phyloP scores from a whole-genome alignment of 2,797 vertebrate species.

The Urophycis tenuis region DNA sequence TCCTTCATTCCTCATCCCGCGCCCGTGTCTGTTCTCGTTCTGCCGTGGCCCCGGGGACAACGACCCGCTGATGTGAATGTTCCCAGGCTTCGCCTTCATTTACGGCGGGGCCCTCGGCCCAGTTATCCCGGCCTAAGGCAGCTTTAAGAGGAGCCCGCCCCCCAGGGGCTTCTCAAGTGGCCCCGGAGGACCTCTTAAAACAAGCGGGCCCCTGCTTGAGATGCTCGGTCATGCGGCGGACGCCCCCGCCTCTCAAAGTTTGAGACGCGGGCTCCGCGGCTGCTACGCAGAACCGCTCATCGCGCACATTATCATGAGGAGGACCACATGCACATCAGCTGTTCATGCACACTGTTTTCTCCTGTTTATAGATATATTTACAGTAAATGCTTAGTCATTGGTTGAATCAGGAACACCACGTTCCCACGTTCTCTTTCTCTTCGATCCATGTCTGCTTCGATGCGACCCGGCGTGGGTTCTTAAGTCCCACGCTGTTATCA shows the following conservation, averaged over 20 bases:
- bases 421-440: background rate
- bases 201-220: background rate
- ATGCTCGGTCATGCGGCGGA: background rate
- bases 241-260: background rate
- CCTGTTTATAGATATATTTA: too few species aligned
- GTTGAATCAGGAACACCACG: background rate
- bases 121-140: background rate
- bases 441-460: background rate
- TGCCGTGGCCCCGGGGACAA: conserved; percentile 3
- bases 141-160: background rate
- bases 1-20: conserved; percentile 5
- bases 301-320: background rate
- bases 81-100: conserved; percentile 24
- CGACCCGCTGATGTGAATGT: background rate
- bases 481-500: background rate
- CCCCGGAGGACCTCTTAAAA: conserved; percentile 21
- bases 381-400: too few species aligned
- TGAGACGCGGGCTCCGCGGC: background rate
- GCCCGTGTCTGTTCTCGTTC: conserved; percentile 13
- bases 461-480: too few species aligned
- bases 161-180: conserved; percentile 18
- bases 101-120: conserved; percentile 18
- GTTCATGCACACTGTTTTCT: too few species aligned
- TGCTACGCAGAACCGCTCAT: background rate
- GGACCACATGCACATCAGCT: too few species aligned